Base-by-base conservation (phyloP, 2,113 vertebrate species). In the Oenanthe oenanthe region DNA sequence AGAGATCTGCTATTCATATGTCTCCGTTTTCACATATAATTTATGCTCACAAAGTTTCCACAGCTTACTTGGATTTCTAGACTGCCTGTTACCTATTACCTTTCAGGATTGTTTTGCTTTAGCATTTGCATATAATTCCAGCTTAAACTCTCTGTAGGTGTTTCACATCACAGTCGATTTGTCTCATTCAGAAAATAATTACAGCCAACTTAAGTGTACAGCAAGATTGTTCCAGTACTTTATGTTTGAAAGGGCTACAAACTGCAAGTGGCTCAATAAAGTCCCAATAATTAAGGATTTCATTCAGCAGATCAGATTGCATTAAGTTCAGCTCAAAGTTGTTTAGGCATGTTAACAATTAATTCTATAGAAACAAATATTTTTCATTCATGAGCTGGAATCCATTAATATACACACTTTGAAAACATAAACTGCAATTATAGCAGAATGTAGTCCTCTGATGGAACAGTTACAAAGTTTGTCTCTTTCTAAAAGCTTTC, bases 251-350 rank as follows among this genome's bases (percentile, higher is more conserved):
- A 92, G 76, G 76, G 58, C 26, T 80, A 86, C 90, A 50, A 11
- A 63, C 40, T 92, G 43, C 38, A 89, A 97, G 60, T 88, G 71
- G 18, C 32, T 82, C 56, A 50, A 38, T 80, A 89, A 92, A 84
- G 36, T 74, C 75, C 78, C 71, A 31, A 18, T 68, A 92, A 92
- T 93, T 95, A 75, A 88, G 38, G 85, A 80, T 89, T 95, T 95
- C 53, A 62, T 85, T 76, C 71, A 51, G 65, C 47, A 92, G 57
- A 92, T 88, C 68, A 75, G 72, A 85, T 86, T 85, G 91, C 42
- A 51, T 82, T 91, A 78, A 87, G 9, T 89, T 66, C 47, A 80
- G 36, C 63, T 88, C 75, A 58, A 43, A 93, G 83, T 82, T 88
- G 36, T 92, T 96, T 88, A 95, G 85, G 76, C 25, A 17, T 84